A percentile compares a stretch with the other conserved stretches of the same genome.
These are phyloP conservation scores for Tribolium castaneum DNA, from an alignment of 1,140 invertebrate species.

Conservation along the genomic window DNA sequence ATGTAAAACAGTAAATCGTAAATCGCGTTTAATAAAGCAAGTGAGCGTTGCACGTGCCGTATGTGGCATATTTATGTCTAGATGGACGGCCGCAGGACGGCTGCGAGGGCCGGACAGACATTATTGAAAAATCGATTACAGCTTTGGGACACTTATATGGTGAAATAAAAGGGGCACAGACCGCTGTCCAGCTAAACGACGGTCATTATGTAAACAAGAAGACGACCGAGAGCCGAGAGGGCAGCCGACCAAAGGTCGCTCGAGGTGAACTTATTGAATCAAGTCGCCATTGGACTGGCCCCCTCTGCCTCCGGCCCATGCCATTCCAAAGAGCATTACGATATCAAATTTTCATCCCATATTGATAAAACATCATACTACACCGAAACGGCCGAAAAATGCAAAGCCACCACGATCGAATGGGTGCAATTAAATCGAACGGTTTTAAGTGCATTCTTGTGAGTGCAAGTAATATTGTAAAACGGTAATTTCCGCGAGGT, in stretches of 20 bases:
- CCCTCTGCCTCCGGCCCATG: not conserved
- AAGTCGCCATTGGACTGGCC: constrained; percentile 34
- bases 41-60: constrained; percentile 46
- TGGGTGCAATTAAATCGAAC: constrained; percentile 22
- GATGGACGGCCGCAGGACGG: constrained; percentile 39
- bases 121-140: constrained; percentile 55
- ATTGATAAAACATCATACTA: not conserved
- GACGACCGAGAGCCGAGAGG: constrained; percentile 48
- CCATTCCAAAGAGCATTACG: not conserved
- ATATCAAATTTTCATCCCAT: constrained; percentile 27
- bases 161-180: constrained; percentile 56
- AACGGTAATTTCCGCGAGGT: constrained; percentile 33
- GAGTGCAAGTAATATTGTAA: constrained; percentile 29
- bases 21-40: constrained; percentile 49
- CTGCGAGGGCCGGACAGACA: constrained; percentile 47
- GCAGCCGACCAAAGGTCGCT: constrained; percentile 51
- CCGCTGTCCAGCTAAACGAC: constrained; percentile 57
- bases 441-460: constrained; percentile 10
- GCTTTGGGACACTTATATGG: constrained; percentile 50
- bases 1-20: constrained; percentile 40
- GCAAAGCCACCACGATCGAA: not conserved
- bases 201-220: constrained; percentile 62
- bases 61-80: constrained; percentile 51
- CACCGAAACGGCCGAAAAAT: not conserved
- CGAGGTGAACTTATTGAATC: constrained; percentile 59